Conservation (phyloP, 2,113 vertebrate species). For the Vulpes vulpes region DNA sequence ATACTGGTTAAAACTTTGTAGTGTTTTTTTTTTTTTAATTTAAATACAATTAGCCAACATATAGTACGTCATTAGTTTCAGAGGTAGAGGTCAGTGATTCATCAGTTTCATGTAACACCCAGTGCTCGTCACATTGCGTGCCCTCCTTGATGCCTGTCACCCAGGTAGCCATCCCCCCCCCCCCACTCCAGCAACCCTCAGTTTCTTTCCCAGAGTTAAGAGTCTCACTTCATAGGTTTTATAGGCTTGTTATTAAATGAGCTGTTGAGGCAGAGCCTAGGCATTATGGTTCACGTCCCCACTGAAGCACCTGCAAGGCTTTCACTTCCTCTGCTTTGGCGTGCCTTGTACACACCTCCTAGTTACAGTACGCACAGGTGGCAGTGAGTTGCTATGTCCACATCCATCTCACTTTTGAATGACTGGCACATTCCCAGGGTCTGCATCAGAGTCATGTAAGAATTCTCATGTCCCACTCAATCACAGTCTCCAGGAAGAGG, state of each 20-base stretch:
- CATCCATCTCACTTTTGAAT: not conserved
- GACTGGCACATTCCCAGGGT: not conserved
- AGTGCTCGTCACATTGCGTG: not conserved
- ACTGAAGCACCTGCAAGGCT: not conserved
- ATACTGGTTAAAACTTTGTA: not conserved
- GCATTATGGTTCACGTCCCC: accelerated
- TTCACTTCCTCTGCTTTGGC: not conserved
- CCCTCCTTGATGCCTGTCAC: not conserved
- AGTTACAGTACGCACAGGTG: not conserved
- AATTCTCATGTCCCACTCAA: not conserved
- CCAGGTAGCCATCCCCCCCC: not conserved
- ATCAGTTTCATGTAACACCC: not conserved
- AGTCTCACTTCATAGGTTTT: not conserved
- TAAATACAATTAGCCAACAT: not conserved
- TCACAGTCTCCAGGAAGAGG: not conserved
- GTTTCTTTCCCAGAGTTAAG: not conserved
- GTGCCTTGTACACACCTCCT: not conserved
- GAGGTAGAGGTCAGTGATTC: not conserved
- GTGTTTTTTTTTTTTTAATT: not conserved
- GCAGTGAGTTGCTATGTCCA: too few species aligned
- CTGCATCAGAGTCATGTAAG: not conserved
- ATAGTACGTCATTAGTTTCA: not conserved
- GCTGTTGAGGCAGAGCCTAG: not conserved
- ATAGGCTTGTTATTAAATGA: not conserved
- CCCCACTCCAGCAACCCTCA: not conserved